Conservation (phyloP, 37 sponge, comb jelly and placozoan species). For the Spongia lamella region DNA sequence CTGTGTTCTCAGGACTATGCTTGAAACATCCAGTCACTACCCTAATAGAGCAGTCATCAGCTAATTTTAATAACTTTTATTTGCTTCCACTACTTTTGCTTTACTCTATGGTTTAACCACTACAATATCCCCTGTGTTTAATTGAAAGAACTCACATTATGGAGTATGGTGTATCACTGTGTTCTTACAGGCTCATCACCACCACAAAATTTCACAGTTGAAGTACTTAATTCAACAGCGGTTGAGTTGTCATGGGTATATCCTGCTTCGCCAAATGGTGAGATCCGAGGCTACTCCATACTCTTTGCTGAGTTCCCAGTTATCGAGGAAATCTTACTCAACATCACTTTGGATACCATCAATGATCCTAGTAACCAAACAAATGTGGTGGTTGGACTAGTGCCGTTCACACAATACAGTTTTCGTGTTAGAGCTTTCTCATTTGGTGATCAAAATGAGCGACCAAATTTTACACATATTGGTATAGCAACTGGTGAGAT, state of each 20-base stretch:
- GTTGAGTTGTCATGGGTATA: conserved; percentile 45
- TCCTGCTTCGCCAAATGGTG: conserved; percentile 36
- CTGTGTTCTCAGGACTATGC: no score
- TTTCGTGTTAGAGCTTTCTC: conserved; percentile 40
- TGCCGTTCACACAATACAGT: conserved; percentile 26
- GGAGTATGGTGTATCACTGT: no score
- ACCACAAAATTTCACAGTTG: no score
- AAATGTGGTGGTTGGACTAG: background rate
- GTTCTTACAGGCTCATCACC: no score
- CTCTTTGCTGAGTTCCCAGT: background rate
- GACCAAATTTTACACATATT: background rate
- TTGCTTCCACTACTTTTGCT: no score
- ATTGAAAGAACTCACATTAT: no score
- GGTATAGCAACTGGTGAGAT: background rate
- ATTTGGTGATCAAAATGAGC: conserved; percentile 3
- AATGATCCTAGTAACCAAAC: conserved; percentile 34
- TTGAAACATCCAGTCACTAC: no score
- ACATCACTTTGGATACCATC: conserved; percentile 3
- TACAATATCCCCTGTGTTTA: no score
- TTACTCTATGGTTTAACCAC: no score
- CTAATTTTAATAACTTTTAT: no score
- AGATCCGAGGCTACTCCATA: conserved; percentile 51
- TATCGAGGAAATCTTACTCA: background rate
- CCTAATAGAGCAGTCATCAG: no score
- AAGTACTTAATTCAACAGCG: conserved; percentile 24